Evolutionary conservation across 2,113 vertebrate species (phyloP).

Genomic region (Tretioscincus oriximinensis): DNA sequence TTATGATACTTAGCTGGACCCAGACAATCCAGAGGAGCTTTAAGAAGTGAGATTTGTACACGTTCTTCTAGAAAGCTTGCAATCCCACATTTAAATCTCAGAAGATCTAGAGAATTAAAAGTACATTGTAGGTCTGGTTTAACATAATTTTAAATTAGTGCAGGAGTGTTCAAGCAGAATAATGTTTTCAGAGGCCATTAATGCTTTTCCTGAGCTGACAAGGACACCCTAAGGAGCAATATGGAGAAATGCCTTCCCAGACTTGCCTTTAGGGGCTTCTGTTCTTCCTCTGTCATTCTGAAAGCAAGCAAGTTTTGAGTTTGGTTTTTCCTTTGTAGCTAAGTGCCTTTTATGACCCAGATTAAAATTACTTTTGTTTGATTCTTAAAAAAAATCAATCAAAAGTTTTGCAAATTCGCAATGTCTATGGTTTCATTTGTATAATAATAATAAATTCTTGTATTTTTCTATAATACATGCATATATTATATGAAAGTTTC

Average conservation of each 20-base stretch:
- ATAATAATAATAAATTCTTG: background rate
- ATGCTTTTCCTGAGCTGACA: conserved; percentile 7
- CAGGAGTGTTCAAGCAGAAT: conserved; percentile 30
- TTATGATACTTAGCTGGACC: background rate
- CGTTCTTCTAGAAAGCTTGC: conserved; percentile 12
- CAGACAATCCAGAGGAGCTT: background rate
- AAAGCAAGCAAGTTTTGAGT: conserved; percentile 15
- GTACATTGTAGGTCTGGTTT: conserved; percentile 27
- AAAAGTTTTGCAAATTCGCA: background rate
- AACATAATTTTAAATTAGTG: conserved; percentile 43
- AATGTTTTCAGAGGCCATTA: conserved; percentile 28
- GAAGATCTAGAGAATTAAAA: conserved; percentile 12
- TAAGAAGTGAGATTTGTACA: background rate
- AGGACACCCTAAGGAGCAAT: background rate
- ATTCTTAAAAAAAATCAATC: background rate
- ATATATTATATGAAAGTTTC: no score
- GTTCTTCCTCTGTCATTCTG: background rate
- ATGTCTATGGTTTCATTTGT: background rate
- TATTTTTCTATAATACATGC: no score
- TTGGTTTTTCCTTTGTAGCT: background rate
- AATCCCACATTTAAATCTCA: conserved; percentile 20
- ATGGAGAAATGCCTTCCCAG: conserved; percentile 4
- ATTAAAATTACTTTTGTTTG: conserved; percentile 5
- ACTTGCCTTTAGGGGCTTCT: conserved; percentile 10
- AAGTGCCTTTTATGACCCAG: background rate